A percentile compares a stretch with the other conserved stretches of the same genome.
Evolutionary conservation across 2,888 invertebrate species (phyloP).

Genomic region (Eudasyphora cyanicolor): DNA sequence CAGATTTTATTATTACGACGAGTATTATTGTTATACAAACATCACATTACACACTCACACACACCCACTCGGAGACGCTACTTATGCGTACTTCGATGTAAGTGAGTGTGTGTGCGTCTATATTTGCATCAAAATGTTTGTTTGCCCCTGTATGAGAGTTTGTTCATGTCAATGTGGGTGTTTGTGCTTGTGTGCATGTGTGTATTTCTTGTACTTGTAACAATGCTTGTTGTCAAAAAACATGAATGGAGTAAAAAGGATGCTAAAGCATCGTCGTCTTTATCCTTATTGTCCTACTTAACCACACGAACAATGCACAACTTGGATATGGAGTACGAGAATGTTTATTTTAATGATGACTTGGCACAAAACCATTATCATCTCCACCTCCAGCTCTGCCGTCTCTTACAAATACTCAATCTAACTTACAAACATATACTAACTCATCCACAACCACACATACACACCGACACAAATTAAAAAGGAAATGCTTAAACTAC

Average conservation of each 20-base stretch:
- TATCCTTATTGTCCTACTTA: constrained; percentile 63
- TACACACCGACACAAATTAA: constrained; percentile 40
- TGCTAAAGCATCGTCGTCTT: constrained; percentile 33
- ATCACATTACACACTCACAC: constrained; percentile 36
- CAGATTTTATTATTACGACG: constrained; percentile 59
- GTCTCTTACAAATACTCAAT: neutral
- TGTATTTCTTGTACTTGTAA: constrained; percentile 27
- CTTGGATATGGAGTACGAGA: constrained; percentile 26
- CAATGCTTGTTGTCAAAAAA: constrained; percentile 56
- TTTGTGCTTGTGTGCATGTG: neutral
- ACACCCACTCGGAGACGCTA: constrained; percentile 11
- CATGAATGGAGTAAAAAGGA: neutral
- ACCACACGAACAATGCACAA: constrained; percentile 58
- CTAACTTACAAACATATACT: neutral
- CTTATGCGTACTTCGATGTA: neutral
- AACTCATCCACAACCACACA: neutral
- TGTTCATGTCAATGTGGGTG: neutral
- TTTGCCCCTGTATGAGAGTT: neutral
- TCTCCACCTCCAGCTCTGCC: neutral
- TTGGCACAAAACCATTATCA: constrained; percentile 60
- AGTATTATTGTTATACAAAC: constrained; percentile 60
- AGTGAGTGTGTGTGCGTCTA: neutral
- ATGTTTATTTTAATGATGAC: constrained; percentile 66
- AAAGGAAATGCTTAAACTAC: constrained; percentile 63
- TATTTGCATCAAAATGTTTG: neutral